phyloP scores from a whole-genome alignment of 2,797 vertebrate genomes.

The Phrynocephalus forsythii region DNA sequence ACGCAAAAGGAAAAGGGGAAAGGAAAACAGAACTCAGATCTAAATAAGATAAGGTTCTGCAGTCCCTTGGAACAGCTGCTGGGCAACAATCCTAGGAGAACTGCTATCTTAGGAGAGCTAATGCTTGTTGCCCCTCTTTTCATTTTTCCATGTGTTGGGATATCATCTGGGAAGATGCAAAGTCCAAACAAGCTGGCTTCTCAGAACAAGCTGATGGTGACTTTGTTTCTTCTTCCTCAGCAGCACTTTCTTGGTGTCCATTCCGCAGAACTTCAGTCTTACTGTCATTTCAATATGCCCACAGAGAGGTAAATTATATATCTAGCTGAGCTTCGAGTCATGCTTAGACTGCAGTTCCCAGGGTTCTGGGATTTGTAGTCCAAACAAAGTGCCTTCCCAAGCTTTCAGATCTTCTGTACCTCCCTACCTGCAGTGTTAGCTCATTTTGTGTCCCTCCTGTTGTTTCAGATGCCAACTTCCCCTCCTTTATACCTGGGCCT shows the following conservation, averaged over 20 bases:
- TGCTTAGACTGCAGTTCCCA: no score
- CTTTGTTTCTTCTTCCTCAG: not conserved
- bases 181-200: no score
- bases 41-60: not conserved
- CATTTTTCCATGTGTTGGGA: no score
- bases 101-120: not conserved
- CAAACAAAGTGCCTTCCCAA: not conserved
- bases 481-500: conserved; percentile 62
- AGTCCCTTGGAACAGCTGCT: not conserved
- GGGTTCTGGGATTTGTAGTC: not conserved
- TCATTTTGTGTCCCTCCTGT: conserved; percentile 51
- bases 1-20: not conserved
- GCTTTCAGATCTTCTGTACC: no score
- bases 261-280: not conserved
- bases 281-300: not conserved
- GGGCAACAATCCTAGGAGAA: not conserved
- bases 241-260: conserved; percentile 10
- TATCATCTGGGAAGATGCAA: no score
- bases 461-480: conserved; percentile 59
- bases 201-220: no score
- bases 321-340: not conserved
- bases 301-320: not conserved
- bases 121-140: no score
- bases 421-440: not conserved
- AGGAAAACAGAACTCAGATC: not conserved